Conservation (phyloP, 2,888 invertebrate species). For the Eucera pruinosa region DNA sequence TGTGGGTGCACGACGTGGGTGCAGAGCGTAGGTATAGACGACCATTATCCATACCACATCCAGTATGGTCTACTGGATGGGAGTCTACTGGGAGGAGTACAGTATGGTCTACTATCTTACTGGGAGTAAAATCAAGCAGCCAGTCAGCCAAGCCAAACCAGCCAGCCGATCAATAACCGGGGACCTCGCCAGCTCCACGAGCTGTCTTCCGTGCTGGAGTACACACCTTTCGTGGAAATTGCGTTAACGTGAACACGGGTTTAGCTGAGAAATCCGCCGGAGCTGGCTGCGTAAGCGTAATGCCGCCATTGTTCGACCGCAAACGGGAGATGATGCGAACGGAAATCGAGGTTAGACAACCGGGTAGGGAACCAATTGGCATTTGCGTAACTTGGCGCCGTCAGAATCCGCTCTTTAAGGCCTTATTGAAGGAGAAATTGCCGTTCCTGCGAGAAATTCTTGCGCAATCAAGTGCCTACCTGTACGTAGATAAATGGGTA, state of each 20-base stretch:
- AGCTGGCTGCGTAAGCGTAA: conserved; percentile 9
- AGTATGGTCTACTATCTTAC: conserved; percentile 80
- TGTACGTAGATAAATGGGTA: neutral
- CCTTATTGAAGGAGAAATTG: conserved; percentile 34
- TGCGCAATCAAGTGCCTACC: conserved; percentile 7
- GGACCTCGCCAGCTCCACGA: conserved; percentile 75
- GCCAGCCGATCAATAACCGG: conserved; percentile 80
- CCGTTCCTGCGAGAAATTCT: neutral
- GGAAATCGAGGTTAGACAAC: conserved; percentile 58
- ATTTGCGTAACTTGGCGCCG: conserved; percentile 62
- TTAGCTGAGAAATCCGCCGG: conserved; percentile 51
- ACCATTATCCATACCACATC: conserved; percentile 74
- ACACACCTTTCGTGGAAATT: conserved; percentile 74
- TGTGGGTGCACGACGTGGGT: conserved; percentile 49
- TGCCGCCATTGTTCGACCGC: conserved; percentile 63
- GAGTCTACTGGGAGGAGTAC: no score
- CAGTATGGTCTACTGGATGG: conserved; percentile 79
- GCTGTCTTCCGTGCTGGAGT: conserved; percentile 71
- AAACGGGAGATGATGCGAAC: conserved; percentile 54
- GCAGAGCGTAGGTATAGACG: conserved; percentile 52
- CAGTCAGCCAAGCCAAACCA: conserved; percentile 59
- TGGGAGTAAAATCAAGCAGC: conserved; percentile 79
- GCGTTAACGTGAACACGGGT: conserved; percentile 61
- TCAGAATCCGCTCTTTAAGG: conserved; percentile 29
- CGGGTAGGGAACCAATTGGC: conserved; percentile 54